phyloP scores from a whole-genome alignment of 2,113 vertebrate genomes.

The Spermophilus dauricus region DNA sequence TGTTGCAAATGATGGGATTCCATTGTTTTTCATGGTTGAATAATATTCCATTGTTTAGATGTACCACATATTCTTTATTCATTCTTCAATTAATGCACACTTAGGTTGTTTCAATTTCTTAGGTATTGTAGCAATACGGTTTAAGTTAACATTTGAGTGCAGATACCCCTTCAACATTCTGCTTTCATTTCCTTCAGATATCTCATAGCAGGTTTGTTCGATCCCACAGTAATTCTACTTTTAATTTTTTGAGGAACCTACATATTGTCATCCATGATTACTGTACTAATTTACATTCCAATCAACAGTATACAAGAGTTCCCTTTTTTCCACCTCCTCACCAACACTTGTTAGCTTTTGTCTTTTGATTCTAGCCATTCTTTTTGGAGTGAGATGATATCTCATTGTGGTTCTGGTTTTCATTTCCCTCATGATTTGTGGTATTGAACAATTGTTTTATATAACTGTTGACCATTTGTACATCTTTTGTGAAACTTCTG shows the following conservation, averaged over 20 bases:
- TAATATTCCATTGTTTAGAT: background rate
- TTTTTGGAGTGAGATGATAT: background rate
- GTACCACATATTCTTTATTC: background rate
- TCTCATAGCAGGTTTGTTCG: background rate
- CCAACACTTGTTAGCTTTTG: background rate
- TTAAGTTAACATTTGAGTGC: background rate
- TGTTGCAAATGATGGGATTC: background rate
- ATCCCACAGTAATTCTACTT: background rate
- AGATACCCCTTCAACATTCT: too few relatives aligned
- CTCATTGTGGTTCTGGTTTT: too few relatives aligned
- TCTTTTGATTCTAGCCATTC: background rate
- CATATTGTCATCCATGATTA: background rate
- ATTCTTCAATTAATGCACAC: background rate
- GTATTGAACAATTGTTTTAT: too few relatives aligned
- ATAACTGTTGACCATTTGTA: too few relatives aligned
- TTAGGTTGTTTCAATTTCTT: background rate
- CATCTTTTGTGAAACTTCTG: background rate
- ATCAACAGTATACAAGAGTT: background rate
- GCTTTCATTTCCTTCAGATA: background rate
- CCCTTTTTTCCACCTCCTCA: background rate
- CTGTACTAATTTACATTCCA: background rate
- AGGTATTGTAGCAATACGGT: background rate
- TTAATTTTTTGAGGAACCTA: background rate
- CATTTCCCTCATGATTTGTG: too few relatives aligned
- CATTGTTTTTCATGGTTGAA: background rate